A percentile compares a stretch with the other conserved stretches of the same genome.
Conservation (phyloP, 2,797 vertebrate genomes). For the Melanotaenia trifasciata region DNA sequence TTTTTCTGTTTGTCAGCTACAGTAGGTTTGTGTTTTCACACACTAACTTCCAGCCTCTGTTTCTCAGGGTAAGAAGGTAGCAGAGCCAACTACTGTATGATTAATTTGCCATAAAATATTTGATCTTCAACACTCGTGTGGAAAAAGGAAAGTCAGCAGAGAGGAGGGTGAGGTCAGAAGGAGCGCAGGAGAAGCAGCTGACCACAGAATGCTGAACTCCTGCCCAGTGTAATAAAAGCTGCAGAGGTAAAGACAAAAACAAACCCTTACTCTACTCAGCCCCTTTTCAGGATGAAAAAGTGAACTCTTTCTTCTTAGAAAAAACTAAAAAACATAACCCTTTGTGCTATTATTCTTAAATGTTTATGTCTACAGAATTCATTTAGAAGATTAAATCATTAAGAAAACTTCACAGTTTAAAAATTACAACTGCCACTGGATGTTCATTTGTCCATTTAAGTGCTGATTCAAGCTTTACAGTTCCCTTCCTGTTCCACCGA, state of each 20-base stretch:
- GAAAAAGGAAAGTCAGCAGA: conserved; percentile 47
- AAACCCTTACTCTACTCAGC: background rate
- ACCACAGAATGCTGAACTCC: conserved; percentile 29
- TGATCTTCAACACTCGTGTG: conserved; percentile 28
- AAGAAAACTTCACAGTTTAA: background rate
- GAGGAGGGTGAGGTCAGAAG: conserved; percentile 28
- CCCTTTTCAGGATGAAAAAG: background rate
- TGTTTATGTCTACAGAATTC: background rate
- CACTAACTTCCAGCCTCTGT: background rate
- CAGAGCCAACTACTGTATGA: conserved; percentile 20
- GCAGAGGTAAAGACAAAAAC: conserved; percentile 36
- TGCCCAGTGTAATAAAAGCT: conserved; percentile 48
- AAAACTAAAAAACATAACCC: background rate
- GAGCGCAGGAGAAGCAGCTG: conserved; percentile 2
- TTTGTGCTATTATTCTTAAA: background rate
- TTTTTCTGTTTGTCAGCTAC: no score
- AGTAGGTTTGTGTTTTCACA: background rate
- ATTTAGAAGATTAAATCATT: background rate
- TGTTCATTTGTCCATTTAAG: background rate
- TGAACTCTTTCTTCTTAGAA: background rate
- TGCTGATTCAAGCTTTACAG: no score
- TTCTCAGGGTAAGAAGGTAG: background rate
- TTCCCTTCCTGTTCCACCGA: background rate
- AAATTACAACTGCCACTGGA: background rate
- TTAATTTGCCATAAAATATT: conserved; percentile 26